Evolutionary conservation across 2,797 vertebrate genomes (phyloP), one percentile per base, ranked within the genome.

Genomic region (Macroramphosus scolopax): DNA sequence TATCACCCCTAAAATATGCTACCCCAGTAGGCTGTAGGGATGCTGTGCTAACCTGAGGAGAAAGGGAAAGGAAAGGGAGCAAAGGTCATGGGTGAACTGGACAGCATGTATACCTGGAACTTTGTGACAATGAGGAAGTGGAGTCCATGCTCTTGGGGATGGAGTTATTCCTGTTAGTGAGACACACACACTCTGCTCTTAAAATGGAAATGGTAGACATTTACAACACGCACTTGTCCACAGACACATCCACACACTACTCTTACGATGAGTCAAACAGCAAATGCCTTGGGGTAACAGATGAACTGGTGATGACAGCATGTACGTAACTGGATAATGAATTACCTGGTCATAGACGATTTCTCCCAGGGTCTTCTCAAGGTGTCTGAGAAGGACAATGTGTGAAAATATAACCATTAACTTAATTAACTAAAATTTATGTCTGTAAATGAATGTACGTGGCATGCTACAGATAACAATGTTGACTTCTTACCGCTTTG

Each of bases 151-250:
- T 75, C 82, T 87, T 86, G 83, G 73, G 4, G 74, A 87, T 63
- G 63, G 89, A 87, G 77, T 88, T 91, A 87, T 87, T 88, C 89
- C 90, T 92, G 90, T 91, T 89, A 88, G 80, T 89, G 82, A 91
- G 79, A 90, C 68, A 89, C 69, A 85, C 55, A 84, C 51, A 86
- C 82, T 72, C 56, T 69, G 8, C 26, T 70, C 78, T 87, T 84
- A 85, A 59, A 77, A 79, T 68, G 53, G 59, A 73, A 68, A 78
- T 72, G 70, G 51, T 58, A 28, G 50, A 58, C 65, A 40, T 33
- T 40, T 66, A 58, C 55, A 63, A 43, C 43, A 55, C 50, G 56
- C 37, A 18, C 26, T 47, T 42, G 36, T 44, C 63, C 43, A 43
- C 17, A 31, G 25, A 16, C 51, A 63, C 40, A 47, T 41, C 30